These are phyloP conservation scores for Scytalopus superciliaris DNA, from an alignment of 2,113 vertebrate genomes.

Conservation along the genomic window DNA sequence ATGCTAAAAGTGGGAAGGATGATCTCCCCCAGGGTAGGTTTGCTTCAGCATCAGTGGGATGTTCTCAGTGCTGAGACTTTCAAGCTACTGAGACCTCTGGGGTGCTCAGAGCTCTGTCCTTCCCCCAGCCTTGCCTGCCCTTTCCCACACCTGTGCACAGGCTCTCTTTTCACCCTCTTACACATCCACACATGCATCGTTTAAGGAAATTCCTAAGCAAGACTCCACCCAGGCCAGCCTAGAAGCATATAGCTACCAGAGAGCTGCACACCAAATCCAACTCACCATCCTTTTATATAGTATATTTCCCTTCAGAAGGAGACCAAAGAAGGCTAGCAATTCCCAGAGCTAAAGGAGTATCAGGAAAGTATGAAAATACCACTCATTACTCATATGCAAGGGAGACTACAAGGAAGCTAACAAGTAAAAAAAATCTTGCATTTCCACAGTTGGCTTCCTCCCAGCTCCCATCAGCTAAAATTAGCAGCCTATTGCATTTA, in stretches of 20 bases:
- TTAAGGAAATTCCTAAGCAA: background rate
- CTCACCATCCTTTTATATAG: background rate
- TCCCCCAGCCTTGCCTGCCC: background rate
- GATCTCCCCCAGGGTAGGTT: background rate
- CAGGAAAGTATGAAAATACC: background rate
- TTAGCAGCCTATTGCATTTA: conserved; percentile 15
- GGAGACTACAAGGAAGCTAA: conserved; percentile 5
- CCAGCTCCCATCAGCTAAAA: conserved; percentile 31
- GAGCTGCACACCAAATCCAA: background rate
- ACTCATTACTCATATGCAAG: background rate
- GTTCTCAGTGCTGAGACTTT: background rate
- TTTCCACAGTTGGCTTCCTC: conserved; percentile 10
- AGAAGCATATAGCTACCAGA: background rate
- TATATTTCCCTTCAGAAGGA: background rate
- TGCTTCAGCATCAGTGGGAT: background rate
- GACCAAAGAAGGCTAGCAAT: background rate
- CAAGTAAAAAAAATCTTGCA: background rate
- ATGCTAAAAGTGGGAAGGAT: background rate
- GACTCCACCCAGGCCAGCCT: background rate
- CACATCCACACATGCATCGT: fast-evolving
- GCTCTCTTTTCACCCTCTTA: background rate
- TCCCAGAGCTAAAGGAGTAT: background rate
- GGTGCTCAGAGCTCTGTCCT: background rate
- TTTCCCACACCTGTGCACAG: background rate
- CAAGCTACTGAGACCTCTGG: background rate